Evolutionary conservation across 2,888 invertebrate species (phyloP).

Genomic region (Euspilapteryx auroguttella): DNA sequence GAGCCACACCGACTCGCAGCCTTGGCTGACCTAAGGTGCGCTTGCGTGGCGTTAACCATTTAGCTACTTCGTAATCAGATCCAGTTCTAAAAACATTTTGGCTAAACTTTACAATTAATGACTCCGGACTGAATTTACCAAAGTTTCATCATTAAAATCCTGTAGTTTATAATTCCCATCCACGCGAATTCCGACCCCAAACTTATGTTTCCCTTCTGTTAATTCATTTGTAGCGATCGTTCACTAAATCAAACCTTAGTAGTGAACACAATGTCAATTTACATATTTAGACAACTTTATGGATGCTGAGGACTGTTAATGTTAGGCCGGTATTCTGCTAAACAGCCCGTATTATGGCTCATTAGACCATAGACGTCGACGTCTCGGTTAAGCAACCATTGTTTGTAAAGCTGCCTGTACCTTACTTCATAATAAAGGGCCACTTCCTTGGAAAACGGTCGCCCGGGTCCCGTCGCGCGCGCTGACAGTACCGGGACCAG

Average conservation of each 20-base stretch:
- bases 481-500: no score
- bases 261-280: conserved; percentile 4
- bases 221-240: no score
- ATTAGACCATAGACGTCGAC: conserved; percentile 39
- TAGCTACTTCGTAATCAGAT: conserved; percentile 18
- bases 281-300: conserved; percentile 1
- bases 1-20: conserved; percentile 10
- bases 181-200: no score
- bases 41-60: conserved; percentile 20
- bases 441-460: no score
- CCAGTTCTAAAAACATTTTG: conserved; percentile 16
- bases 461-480: no score
- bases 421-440: conserved; percentile 38
- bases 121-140: no score
- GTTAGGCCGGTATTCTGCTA: conserved; percentile 19
- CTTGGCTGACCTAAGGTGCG: conserved; percentile 13
- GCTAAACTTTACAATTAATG: conserved; percentile 14
- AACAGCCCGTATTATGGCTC: conserved; percentile 39
- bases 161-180: no score
- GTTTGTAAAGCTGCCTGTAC: conserved; percentile 37
- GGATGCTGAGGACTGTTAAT: conserved; percentile 8
- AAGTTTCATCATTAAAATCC: conserved; percentile 3
- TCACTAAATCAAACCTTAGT: no score
- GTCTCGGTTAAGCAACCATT: conserved; percentile 30
- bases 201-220: no score